Base-by-base conservation (phyloP, 2,888 invertebrate species). In the Branchipolynoe longqiensis region DNA sequence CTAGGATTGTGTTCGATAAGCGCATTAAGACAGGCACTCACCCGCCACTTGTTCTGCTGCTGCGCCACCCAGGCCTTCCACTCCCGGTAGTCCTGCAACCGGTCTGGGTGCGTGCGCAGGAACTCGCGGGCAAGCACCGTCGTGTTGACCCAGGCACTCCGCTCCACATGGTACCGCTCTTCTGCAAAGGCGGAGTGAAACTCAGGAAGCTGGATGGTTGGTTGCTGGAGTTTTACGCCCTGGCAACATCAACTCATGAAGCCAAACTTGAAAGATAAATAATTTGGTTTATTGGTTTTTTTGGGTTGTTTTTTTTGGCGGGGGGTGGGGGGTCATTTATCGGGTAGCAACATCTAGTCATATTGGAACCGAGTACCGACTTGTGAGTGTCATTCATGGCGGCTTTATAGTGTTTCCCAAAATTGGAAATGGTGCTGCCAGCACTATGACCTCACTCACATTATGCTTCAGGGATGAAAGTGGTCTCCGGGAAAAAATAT, bases 101-200 rank as follows among this genome's bases (percentile, higher is more conserved):
- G 90, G 90, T 94, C 93, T 0, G 94, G 94, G 90, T 95, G 94
- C 3, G 91, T 89, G 82, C 91, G 89, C 0, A 94, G 88, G 90
- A 94, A 95, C 64, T 94, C 91, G 62, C 94, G 92, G 0, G 94
- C 94, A 87, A 95, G 94, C 64, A 92, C 91, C 74, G 94, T 93
- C 0, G 95, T 94, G 89, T 95, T 94, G 0, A 94, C 90, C 84
- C 95, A 94, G 87, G 93, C 94, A 69, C 93, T 93, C 87, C 91
- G 91, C 89, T 92, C 93, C 38, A 90, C 89, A 92, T 89, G 94
- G 93, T 78, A 94, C 86, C 88, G 90, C 86, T 90, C 93, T 92
- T 89, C 93, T 93, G 89, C 25, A 83, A 38, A 12, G 48, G 8
- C 48, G 18, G 18, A 18, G 48, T 48, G 18, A 48, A 48, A 48